Evolutionary conservation across 2,113 vertebrate species (phyloP).

Genomic region (Fregetta grallaria): DNA sequence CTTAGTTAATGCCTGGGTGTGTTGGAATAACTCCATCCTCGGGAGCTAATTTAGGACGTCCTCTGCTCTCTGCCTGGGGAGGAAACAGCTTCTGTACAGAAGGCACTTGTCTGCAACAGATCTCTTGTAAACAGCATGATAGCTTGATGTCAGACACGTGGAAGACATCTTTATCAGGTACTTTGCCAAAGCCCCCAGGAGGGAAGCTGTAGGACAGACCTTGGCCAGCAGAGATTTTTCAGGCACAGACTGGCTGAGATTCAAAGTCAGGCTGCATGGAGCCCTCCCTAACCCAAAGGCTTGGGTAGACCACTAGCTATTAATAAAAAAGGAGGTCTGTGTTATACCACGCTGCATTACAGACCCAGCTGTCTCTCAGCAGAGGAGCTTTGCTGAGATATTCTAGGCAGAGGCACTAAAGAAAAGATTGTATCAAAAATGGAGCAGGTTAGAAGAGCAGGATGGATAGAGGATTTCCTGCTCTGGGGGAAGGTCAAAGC

Average conservation of each 20-base stretch:
- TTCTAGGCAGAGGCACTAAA: neutral
- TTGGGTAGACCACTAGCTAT: neutral
- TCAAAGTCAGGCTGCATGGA: neutral
- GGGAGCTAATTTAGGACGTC: neutral
- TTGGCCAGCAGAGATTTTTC: slow-evolving; percentile 33
- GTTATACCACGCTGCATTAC: neutral
- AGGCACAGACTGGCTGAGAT: neutral
- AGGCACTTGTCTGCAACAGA: slow-evolving; percentile 54
- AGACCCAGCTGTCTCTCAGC: neutral
- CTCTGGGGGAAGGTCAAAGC: neutral
- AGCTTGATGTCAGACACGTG: neutral
- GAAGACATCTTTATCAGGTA: slow-evolving; percentile 55
- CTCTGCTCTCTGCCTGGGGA: slow-evolving; percentile 40
- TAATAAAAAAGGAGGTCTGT: neutral
- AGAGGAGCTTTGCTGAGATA: neutral
- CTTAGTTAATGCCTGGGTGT: neutral
- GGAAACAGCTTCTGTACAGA: slow-evolving; percentile 17
- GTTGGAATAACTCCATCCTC: slow-evolving; percentile 36
- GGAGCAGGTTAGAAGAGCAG: neutral
- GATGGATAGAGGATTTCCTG: neutral
- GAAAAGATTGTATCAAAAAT: neutral
- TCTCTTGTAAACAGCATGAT: slow-evolving; percentile 44
- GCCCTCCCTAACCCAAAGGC: neutral
- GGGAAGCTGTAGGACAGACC: slow-evolving; percentile 11
- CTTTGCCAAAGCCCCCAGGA: neutral